phyloP scores from a whole-genome alignment of 2,113 vertebrate genomes.

The Rhabdomys dilectus region DNA sequence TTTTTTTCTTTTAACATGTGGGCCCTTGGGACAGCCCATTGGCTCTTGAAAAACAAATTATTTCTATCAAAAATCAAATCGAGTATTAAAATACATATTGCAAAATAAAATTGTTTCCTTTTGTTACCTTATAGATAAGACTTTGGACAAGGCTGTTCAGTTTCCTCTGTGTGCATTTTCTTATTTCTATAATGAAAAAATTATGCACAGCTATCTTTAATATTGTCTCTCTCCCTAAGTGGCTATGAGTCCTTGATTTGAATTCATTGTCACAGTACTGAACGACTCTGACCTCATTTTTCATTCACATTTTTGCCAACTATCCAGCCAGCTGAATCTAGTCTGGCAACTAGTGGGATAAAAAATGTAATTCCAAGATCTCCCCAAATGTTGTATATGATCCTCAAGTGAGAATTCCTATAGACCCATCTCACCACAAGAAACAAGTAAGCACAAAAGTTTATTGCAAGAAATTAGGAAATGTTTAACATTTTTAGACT shows the following conservation, averaged over 20 bases:
- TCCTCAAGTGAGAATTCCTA: slow-evolving; percentile 32
- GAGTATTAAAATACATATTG: background rate
- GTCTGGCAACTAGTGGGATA: background rate
- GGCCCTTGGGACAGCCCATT: no score
- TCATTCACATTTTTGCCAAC: background rate
- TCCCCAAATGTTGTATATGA: background rate
- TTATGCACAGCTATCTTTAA: background rate
- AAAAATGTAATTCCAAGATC: background rate
- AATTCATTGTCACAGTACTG: background rate
- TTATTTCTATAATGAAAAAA: background rate
- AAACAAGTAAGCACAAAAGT: slow-evolving; percentile 50
- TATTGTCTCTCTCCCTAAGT: background rate
- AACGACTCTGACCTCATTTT: background rate
- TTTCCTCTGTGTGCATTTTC: background rate
- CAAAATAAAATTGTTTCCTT: background rate
- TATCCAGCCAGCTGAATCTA: background rate
- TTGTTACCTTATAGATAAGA: background rate
- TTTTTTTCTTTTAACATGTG: background rate
- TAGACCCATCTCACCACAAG: slow-evolving; percentile 2
- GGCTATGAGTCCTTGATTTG: background rate
- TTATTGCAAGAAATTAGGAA: slow-evolving; percentile 16
- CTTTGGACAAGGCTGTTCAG: background rate
- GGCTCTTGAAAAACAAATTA: background rate
- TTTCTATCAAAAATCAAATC: background rate
- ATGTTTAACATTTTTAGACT: slow-evolving; percentile 18